phyloP scores from a whole-genome alignment of 2,888 invertebrate species.

The Drosophila antonietae region DNA sequence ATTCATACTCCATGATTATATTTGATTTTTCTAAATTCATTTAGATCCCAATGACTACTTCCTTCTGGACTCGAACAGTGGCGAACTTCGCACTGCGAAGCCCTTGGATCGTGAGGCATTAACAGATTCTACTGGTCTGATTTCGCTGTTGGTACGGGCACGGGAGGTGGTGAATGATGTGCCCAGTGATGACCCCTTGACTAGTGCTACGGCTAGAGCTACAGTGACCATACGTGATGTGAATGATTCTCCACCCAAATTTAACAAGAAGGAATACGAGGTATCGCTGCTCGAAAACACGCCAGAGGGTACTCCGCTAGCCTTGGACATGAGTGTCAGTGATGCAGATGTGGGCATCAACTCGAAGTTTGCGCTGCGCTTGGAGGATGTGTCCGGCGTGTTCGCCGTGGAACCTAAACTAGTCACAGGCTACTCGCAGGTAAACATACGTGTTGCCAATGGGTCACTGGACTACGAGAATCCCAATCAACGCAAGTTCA shows the following conservation, averaged over 20 bases:
- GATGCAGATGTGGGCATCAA: slow-evolving; percentile 95
- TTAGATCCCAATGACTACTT: slow-evolving; percentile 95
- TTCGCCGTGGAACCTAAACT: slow-evolving; percentile 93
- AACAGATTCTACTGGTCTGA: slow-evolving; percentile 91
- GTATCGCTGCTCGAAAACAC: slow-evolving; percentile 93
- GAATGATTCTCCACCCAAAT: slow-evolving; percentile 94
- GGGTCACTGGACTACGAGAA: slow-evolving; percentile 94
- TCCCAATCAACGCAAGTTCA: slow-evolving; percentile 95
- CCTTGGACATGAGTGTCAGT: slow-evolving; percentile 93
- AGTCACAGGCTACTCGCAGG: slow-evolving; percentile 92
- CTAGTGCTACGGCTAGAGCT: slow-evolving; percentile 89
- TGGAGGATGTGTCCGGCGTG: slow-evolving; percentile 92
- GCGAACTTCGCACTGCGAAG: slow-evolving; percentile 93
- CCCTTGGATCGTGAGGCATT: slow-evolving; percentile 94
- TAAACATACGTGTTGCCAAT: slow-evolving; percentile 92
- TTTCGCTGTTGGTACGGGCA: slow-evolving; percentile 91
- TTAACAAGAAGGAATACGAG: slow-evolving; percentile 92
- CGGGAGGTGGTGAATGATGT: slow-evolving; percentile 91
- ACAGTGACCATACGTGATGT: slow-evolving; percentile 94
- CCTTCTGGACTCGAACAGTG: slow-evolving; percentile 90
- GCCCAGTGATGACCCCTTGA: slow-evolving; percentile 88
- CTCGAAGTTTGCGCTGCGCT: slow-evolving; percentile 91
- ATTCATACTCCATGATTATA: background rate
- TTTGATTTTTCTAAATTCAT: background rate
- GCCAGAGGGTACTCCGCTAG: slow-evolving; percentile 91